Base-by-base conservation (phyloP, 2,797 vertebrate genomes). In the Heterohyrax brucei region DNA sequence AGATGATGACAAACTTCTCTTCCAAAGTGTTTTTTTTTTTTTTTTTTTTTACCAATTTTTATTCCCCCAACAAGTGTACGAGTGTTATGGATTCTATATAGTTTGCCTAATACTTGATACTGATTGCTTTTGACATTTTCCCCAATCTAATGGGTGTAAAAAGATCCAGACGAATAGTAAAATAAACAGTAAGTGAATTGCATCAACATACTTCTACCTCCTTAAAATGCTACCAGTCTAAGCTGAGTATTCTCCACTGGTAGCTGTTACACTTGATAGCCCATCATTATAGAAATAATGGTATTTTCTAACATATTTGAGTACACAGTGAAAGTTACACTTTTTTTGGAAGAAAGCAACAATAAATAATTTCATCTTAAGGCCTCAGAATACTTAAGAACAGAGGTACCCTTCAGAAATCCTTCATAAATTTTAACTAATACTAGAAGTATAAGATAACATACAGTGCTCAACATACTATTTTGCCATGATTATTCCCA, bases 291-390 rank as follows among this genome's bases (percentile, higher is more conserved):
- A 39, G 78, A 86, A 95, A 78, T 80, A 87, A 88, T 1, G 4
- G 82, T 18, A 50, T 73, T 72, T 87, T 93, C 44, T 77, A 95
- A 78, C 21, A 75, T 4, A 62, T 24, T 68, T 61, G 24, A 79
- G 95, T 46, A 79, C 84, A 95, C 3, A 64, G 90, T 91, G 48
- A 79, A 84, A 81, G 26, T 19, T 50, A 72, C 26, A 82, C 28
- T 53, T 8, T 66, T 30, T 21, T 30, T 1, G 0, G 0, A 28
- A 91, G 61, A 70, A 87, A 61, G 33, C 62, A 79, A 87, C 9
- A 70, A 82, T 33, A 77, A 81, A 13, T 56, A 89, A 87, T 92
- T 95, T 66, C 70, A 94, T 84, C 19, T 56, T 91, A 87, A 91
- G 66, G 28, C 18, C 56, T 78, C 24, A 87, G 10, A 50, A 73